These are phyloP conservation scores for Anser cygnoides DNA, from an alignment of 2,113 vertebrate genomes.

Conservation along the genomic window DNA sequence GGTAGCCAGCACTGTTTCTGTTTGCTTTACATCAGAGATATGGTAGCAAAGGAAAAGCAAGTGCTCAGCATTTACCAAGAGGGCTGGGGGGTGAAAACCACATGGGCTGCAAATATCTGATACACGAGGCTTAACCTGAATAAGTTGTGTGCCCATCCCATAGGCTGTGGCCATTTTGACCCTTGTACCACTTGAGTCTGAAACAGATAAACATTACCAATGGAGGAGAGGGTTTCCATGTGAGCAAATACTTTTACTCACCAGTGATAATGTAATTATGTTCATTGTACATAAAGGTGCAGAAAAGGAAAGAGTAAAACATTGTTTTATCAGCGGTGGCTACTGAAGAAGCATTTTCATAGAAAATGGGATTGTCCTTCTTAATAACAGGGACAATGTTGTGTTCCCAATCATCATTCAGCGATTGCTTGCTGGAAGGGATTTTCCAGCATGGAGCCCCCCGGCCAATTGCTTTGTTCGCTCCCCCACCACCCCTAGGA, in stretches of 20 bases:
- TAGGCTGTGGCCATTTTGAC: neutral
- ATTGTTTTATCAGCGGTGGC: neutral
- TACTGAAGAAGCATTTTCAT: neutral
- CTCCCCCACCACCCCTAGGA: neutral
- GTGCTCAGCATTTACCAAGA: neutral
- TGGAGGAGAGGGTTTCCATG: neutral
- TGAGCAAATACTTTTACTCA: neutral
- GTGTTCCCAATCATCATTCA: neutral
- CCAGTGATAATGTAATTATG: neutral
- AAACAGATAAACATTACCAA: neutral
- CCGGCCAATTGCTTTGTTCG: slow-evolving; percentile 25
- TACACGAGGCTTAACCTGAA: neutral
- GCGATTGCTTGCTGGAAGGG: neutral
- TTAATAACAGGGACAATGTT: neutral
- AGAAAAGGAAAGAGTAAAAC: neutral
- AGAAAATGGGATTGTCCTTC: neutral
- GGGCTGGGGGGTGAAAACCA: neutral
- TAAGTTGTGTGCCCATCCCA: neutral
- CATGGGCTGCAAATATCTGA: fast-evolving
- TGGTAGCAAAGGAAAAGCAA: neutral
- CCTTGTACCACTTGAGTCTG: neutral
- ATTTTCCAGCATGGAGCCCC: slow-evolving; percentile 44
- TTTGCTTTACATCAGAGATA: neutral
- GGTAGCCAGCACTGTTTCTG: fast-evolving
- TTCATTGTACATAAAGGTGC: neutral